phyloP scores from a whole-genome alignment of 2,888 invertebrate genomes.

The Tetranychus piercei region DNA sequence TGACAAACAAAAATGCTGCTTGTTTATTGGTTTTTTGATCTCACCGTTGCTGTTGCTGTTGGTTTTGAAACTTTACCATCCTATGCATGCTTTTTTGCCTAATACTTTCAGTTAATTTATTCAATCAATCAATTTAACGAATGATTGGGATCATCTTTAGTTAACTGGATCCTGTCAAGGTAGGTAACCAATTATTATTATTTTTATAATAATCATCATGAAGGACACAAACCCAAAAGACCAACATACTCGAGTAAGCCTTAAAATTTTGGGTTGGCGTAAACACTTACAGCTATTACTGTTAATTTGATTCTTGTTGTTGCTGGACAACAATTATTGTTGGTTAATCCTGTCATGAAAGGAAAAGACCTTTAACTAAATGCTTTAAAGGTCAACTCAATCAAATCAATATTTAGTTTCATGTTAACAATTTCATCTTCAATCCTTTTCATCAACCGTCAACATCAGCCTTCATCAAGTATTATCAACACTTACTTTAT shows the following conservation, averaged over 20 bases:
- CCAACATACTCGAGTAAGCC: neutral
- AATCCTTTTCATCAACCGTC: neutral
- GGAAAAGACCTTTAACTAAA: neutral
- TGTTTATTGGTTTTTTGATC: no score
- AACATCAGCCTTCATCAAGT: no score
- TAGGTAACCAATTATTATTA: neutral
- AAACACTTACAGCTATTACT: neutral
- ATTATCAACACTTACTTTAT: no score
- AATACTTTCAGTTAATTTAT: neutral
- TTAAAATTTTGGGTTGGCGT: neutral
- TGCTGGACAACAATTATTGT: neutral
- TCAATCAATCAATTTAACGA: no score
- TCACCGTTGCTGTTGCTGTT: neutral
- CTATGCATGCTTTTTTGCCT: neutral
- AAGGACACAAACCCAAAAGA: neutral
- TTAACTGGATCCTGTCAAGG: neutral
- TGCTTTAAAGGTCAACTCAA: neutral
- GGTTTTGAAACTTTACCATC: neutral
- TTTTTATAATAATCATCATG: neutral
- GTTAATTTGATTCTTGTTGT: neutral
- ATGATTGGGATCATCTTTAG: neutral
- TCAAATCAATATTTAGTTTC: neutral
- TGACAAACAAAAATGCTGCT: neutral
- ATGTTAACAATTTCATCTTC: neutral
- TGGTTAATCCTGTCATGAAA: neutral